phyloP scores from a whole-genome alignment of 2,113 vertebrate species.

The Thamnophis sirtalis region DNA sequence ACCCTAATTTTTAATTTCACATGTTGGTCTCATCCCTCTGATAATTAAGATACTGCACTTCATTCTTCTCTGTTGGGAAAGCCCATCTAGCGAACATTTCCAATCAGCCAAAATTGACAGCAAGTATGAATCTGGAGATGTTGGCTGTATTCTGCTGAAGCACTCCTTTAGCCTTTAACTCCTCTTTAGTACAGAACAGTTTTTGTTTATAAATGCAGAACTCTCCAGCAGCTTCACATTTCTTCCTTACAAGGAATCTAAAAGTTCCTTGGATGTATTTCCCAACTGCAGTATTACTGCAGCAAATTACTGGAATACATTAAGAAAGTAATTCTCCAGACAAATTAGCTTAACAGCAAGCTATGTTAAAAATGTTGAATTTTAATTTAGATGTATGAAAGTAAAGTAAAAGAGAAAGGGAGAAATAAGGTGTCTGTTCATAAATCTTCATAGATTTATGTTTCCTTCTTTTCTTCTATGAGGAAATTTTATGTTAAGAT shows the following conservation, averaged over 20 bases:
- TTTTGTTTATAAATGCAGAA: slow-evolving; percentile 24
- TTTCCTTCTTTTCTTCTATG: background rate
- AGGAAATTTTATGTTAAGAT: background rate
- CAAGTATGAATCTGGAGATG: background rate
- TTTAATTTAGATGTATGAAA: background rate
- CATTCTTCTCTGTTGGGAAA: background rate
- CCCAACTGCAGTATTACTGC: background rate
- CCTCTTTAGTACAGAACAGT: slow-evolving; percentile 23
- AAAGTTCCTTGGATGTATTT: background rate
- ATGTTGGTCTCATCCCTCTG: background rate
- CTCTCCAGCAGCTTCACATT: slow-evolving; percentile 26
- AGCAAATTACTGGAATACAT: background rate
- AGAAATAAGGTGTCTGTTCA: background rate
- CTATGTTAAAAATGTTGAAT: background rate
- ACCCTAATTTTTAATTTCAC: background rate
- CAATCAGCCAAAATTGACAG: background rate
- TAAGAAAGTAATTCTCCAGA: background rate
- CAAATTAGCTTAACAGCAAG: slow-evolving; percentile 25
- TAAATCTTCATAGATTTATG: background rate
- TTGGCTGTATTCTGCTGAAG: slow-evolving; percentile 18
- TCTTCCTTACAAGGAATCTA: slow-evolving; percentile 48
- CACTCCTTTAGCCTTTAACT: background rate
- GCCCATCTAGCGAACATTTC: background rate
- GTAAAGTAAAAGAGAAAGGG: background rate
- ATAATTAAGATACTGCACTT: background rate